Evolutionary conservation across 2,113 vertebrate species (phyloP).

Genomic region (Callochromis pleurospilus): DNA sequence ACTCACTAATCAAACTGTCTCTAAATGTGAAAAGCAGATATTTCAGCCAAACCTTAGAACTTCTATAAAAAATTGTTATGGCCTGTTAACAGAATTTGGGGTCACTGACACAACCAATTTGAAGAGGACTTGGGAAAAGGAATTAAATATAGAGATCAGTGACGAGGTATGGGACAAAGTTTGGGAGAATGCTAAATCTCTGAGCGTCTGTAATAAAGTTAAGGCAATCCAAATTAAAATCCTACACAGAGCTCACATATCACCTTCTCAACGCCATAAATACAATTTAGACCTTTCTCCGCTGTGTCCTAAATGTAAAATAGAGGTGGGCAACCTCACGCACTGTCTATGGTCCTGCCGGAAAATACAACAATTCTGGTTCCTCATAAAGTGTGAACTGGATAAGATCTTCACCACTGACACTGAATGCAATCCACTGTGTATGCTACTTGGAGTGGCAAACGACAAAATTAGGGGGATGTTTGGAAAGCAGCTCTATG

Average conservation of each 20-base stretch:
- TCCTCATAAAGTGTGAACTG: not conserved
- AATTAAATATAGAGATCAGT: not conserved
- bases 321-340: not conserved
- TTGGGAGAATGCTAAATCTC: not conserved
- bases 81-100: not conserved
- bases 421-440: too few species aligned
- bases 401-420: too few species aligned
- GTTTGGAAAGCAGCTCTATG: too few species aligned
- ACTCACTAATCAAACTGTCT: accelerated
- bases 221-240: not conserved
- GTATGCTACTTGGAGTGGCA: too few species aligned
- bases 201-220: not conserved
- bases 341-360: accelerated
- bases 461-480: too few species aligned
- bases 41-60: not conserved
- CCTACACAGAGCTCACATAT: accelerated
- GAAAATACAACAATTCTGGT: not conserved
- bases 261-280: accelerated
- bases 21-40: not conserved
- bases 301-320: not conserved
- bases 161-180: not conserved
- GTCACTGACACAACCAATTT: accelerated
- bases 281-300: not conserved
- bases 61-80: not conserved
- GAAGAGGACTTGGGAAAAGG: not conserved